Percentiles rank a stretch among this genome's conserved stretches.
These are phyloP conservation scores for Phortica okadai DNA, from an alignment of 2,888 invertebrate genomes.

Conservation along the genomic window DNA sequence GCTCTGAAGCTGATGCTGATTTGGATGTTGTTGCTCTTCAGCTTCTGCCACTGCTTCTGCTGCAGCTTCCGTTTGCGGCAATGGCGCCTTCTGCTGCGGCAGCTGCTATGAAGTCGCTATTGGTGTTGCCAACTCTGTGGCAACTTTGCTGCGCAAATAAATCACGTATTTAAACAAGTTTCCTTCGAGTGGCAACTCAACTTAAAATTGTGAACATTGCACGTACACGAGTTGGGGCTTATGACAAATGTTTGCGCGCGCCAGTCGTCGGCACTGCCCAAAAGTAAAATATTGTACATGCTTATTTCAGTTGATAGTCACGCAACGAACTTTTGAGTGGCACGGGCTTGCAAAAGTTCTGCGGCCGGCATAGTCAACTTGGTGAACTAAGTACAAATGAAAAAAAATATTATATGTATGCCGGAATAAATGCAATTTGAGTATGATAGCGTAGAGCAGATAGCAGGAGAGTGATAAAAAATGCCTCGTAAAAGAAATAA, in stretches of 20 bases:
- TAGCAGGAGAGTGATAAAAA: too few species aligned
- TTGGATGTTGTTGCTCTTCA: background rate
- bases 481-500: too few species aligned
- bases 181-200: slow-evolving; percentile 49
- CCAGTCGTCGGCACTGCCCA: slow-evolving; percentile 3
- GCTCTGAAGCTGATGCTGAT: slow-evolving; percentile 2
- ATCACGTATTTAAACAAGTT: slow-evolving; percentile 70
- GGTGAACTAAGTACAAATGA: background rate
- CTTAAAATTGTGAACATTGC: slow-evolving; percentile 61
- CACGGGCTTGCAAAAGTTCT: background rate
- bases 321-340: background rate
- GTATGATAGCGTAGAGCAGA: background rate
- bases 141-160: slow-evolving; percentile 64
- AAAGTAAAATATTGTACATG: slow-evolving; percentile 12
- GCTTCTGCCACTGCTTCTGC: background rate
- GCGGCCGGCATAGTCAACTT: background rate
- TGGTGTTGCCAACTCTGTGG: slow-evolving; percentile 28
- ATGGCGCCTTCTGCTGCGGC: slow-evolving; percentile 1
- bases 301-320: background rate
- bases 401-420: background rate
- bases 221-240: slow-evolving; percentile 65
- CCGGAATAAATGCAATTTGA: background rate
- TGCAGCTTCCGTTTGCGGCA: background rate
- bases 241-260: slow-evolving; percentile 61
- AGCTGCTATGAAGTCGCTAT: background rate